These are phyloP conservation scores for Etheostoma nigrum DNA, from an alignment of 2,797 vertebrate genomes.

Conservation along the genomic window DNA sequence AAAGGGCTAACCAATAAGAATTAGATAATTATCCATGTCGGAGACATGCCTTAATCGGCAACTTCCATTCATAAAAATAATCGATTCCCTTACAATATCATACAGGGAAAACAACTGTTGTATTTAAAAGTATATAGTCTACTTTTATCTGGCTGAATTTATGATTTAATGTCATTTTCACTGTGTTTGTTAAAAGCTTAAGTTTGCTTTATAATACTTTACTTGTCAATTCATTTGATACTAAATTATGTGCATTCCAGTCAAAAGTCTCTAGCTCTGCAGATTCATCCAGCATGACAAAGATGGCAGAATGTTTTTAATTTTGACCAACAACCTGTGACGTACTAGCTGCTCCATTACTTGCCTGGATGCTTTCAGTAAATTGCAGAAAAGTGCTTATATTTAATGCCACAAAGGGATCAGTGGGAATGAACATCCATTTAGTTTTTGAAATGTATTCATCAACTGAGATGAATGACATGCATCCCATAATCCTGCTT, in stretches of 20 bases:
- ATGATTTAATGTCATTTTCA: not conserved
- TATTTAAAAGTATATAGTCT: not conserved
- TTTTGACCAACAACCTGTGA: conserved; percentile 36
- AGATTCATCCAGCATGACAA: conserved; percentile 27
- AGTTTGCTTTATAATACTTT: not conserved
- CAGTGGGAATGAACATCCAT: conserved; percentile 26
- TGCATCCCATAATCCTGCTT: not conserved
- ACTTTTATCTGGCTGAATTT: not conserved
- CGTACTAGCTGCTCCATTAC: conserved; percentile 38
- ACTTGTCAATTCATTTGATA: conserved; percentile 6
- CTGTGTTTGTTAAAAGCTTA: not conserved
- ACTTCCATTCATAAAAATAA: no score
- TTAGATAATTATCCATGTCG: not conserved
- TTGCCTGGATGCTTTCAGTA: conserved; percentile 37
- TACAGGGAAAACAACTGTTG: not conserved
- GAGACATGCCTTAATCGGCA: not conserved
- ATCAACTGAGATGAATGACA: conserved; percentile 7
- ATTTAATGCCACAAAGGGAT: conserved; percentile 33
- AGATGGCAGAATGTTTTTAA: conserved; percentile 13
- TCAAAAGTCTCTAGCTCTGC: conserved; percentile 1
- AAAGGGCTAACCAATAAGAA: not conserved
- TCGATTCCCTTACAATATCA: not conserved
- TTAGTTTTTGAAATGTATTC: conserved; percentile 27
- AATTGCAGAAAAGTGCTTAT: conserved; percentile 43
- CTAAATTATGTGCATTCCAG: not conserved